Base-by-base conservation (phyloP, 2,113 vertebrate species). In the Tachycineta bicolor region DNA sequence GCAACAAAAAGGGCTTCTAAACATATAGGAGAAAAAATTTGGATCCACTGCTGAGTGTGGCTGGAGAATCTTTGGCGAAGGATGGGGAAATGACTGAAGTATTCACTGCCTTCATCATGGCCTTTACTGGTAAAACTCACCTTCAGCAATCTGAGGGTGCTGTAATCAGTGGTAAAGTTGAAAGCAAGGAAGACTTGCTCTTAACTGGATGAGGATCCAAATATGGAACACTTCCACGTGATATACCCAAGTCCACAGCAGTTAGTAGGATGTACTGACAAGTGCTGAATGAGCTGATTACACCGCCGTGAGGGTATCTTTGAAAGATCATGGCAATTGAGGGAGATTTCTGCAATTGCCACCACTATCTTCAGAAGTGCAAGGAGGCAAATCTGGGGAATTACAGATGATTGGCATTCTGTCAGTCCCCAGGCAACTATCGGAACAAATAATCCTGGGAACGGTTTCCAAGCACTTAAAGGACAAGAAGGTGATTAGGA, bases 61-160 rank as follows among this genome's bases (percentile, higher is more conserved):
- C 26, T 52, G 53, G 6, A 84, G 14, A 15, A 49, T n/a, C 19
- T 52, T 87, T 64, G 33, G 50, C 11, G 34, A 56, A 90, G 31
- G 19, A 31, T 56, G 8, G 8, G 22, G 21, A 77, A 64, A 56
- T 56, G 3, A 21, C n/a, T 49, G 31, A 74, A 28, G 11, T 34
- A 41, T 21, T 73, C 0, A 2, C 12, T 91, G 50, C 31, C 0
- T 4, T 83, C 4, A 0, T 33, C 8, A 8, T 29, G 5, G 25
- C 10, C 14, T 84, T 87, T 85, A 11, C 37, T n/a, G 14, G 39
- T 75, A 50, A 82, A 81, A 75, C 6, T 74, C 58, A 13, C 14
- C 23, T 71, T 79, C 17, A 50, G 43, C 20, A 58, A 14, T 75
- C 18, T 33, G 28, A 67, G 47, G 9, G 16, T 26, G 5, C 29